These are phyloP conservation scores for Gymnorhina tibicen DNA, from an alignment of 2,113 vertebrate species.

Conservation along the genomic window DNA sequence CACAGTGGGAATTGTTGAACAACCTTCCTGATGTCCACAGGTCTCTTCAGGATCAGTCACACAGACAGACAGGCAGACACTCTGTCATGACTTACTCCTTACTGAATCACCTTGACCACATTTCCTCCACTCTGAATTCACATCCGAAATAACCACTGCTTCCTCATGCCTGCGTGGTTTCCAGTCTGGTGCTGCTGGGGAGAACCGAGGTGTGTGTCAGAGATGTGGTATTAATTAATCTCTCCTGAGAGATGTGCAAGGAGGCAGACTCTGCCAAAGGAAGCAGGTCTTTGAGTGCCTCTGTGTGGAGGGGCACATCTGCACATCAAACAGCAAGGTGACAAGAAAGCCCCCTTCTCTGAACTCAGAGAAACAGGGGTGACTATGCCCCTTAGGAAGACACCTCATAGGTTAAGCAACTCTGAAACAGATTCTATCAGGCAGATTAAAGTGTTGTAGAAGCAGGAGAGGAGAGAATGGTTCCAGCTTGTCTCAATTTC, in stretches of 20 bases:
- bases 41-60: not conserved
- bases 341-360: not conserved
- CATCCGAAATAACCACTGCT: not conserved
- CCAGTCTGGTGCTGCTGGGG: not conserved
- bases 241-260: not conserved
- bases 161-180: not conserved
- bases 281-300: not conserved
- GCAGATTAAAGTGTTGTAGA: not conserved
- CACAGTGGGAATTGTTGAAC: not conserved
- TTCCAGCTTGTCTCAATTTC: conserved; percentile 31
- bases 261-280: not conserved
- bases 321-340: not conserved
- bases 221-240: not conserved
- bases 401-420: not conserved
- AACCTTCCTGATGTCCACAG: not conserved
- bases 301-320: not conserved
- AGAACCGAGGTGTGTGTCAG: not conserved
- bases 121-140: not conserved
- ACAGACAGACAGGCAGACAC: not conserved
- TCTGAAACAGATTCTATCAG: not conserved
- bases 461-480: not conserved
- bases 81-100: not conserved
- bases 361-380: not conserved
- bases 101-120: not conserved
- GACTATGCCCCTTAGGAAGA: not conserved